Conservation (phyloP, 1,140 invertebrate genomes). For the Lepidurus packardi region DNA sequence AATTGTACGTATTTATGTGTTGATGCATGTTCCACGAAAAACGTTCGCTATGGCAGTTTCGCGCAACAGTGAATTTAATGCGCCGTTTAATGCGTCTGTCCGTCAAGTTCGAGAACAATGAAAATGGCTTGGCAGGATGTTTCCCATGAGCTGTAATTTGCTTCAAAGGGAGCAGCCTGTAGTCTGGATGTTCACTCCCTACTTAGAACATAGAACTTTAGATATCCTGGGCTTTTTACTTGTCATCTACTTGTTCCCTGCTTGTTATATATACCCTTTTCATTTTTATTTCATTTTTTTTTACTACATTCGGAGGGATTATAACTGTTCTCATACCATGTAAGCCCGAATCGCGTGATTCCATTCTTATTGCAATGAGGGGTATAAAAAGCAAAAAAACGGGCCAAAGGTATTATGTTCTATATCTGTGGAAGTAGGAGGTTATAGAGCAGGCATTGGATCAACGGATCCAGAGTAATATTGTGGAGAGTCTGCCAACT, state of each 20-base stretch:
- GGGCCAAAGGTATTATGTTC: not conserved
- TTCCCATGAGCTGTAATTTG: not conserved
- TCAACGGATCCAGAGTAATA: not conserved
- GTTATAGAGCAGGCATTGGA: not conserved
- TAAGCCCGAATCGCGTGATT: not conserved
- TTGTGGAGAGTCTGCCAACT: not conserved
- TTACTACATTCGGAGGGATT: not conserved
- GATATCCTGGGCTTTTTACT: not conserved
- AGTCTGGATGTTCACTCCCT: too few species aligned
- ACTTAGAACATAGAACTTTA: too few species aligned
- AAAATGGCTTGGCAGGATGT: too few species aligned
- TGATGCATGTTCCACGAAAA: not conserved
- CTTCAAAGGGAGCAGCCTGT: too few species aligned
- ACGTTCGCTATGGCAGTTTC: not conserved
- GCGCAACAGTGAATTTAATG: not conserved
- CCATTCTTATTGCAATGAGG: not conserved
- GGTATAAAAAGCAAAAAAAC: not conserved
- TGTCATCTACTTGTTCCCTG: not conserved
- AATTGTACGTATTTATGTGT: not conserved
- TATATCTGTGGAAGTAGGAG: not conserved
- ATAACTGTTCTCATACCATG: not conserved
- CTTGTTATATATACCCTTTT: not conserved
- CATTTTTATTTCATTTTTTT: not conserved
- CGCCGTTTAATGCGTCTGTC: not conserved
- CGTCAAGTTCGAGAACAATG: too few species aligned